These are phyloP conservation scores for Hesperia comma DNA, from an alignment of 2,888 invertebrate species.

Conservation along the genomic window DNA sequence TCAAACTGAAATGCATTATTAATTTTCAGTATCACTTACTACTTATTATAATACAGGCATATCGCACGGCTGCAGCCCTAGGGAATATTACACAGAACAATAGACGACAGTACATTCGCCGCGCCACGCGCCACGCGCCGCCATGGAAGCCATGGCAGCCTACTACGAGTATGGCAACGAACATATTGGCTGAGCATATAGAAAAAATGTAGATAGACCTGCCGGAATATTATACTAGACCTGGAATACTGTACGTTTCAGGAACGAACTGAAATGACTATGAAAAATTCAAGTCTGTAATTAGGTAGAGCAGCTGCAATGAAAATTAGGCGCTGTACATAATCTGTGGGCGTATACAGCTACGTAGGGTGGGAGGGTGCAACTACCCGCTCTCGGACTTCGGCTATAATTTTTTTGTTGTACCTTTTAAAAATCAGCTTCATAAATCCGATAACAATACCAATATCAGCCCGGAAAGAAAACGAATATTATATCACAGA, in stretches of 20 bases:
- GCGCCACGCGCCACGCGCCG: slow-evolving; percentile 40
- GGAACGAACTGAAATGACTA: background rate
- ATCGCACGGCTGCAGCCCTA: slow-evolving; percentile 46
- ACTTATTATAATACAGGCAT: background rate
- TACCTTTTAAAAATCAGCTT: too few species aligned
- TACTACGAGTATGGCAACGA: slow-evolving; percentile 49
- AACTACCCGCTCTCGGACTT: too few species aligned
- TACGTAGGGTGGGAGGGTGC: too few species aligned
- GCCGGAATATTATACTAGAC: background rate
- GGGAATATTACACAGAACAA: slow-evolving; percentile 53
- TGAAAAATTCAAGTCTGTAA: background rate
- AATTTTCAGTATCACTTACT: background rate
- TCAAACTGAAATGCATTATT: background rate
- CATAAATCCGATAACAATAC: too few species aligned
- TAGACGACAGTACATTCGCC: slow-evolving; percentile 47
- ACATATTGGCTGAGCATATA: slow-evolving; percentile 41
- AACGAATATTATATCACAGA: too few species aligned
- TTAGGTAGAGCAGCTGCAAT: too few species aligned
- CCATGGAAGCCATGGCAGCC: slow-evolving; percentile 37
- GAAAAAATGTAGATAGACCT: background rate
- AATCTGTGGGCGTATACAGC: too few species aligned
- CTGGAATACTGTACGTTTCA: background rate
- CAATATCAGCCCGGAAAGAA: too few species aligned
- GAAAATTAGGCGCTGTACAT: too few species aligned
- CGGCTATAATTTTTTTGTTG: too few species aligned